Base-by-base conservation (phyloP, 2,113 vertebrate species). In the Egretta garzetta region DNA sequence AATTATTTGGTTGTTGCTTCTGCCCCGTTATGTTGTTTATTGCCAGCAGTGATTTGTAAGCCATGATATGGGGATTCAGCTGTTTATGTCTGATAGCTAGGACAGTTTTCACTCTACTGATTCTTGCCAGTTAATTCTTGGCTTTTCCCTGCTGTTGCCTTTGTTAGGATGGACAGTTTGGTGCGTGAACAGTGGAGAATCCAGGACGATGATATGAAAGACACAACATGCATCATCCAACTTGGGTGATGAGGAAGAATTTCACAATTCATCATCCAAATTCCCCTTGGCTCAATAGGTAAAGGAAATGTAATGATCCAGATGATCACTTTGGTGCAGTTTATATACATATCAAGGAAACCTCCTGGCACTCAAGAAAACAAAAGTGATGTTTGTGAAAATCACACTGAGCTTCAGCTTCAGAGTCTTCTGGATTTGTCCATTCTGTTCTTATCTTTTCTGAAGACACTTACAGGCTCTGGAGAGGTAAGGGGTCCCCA, bases 1-100 rank as follows among this genome's bases (percentile, higher is more conserved):
- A 79, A 93, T 97, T 95, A 96, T 81, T 96, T 96, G 91, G 41
- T 49, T 92, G 58, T 67, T 96, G 41, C 28, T 86, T 93, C 55
- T 93, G 47, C 32, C 58, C 17, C 5, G 1, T 73, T 96, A 66
- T 87, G 94, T 62, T 95, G 20, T 83, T 91, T 90, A 87, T 90
- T 92, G 52, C n/a, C 28, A 56, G 41, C 22, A 70, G 17, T 58
- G 88, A 56, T 89, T 95, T 75, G 19, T 41, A 81, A 89, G 30
- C 11, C 9, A 1, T 24, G 24, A 49, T 82, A 83, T 24, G 4
- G 15, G 7, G 18, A 67, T 86, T 64, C 32, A 67, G 63, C 32
- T 84, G 80, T 84, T 77, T 67, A 59, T 85, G 21, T 67, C 68
- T 71, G 52, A 92, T 75, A 97, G 55, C 10, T 74, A 71, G 28